phyloP scores from a whole-genome alignment of 2,888 invertebrate species.

The Leptinotarsa juncta region DNA sequence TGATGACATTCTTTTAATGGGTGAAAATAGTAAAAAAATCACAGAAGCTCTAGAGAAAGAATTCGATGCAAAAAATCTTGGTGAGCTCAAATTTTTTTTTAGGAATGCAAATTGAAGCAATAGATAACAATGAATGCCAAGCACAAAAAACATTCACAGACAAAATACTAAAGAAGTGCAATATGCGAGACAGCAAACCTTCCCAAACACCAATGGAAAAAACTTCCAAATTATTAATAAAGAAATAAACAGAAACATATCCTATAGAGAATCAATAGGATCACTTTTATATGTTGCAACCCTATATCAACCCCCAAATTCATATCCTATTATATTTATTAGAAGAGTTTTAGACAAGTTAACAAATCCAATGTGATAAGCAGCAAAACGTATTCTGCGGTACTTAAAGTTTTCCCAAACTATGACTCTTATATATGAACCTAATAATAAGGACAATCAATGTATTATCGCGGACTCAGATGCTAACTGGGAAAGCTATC shows the following conservation, averaged over 20 bases:
- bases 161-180: conserved; percentile 40
- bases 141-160: conserved; percentile 28
- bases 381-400: conserved; percentile 37
- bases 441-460: not conserved
- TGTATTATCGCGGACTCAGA: not conserved
- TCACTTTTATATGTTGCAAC: conserved; percentile 38
- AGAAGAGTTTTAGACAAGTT: conserved; percentile 42
- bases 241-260: conserved; percentile 31
- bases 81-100: conserved; percentile 33
- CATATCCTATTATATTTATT: conserved; percentile 22
- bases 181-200: conserved; percentile 40
- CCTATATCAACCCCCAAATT: conserved; percentile 39
- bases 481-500: not conserved
- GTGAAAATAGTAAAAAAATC: conserved; percentile 8
- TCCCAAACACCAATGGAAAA: conserved; percentile 41
- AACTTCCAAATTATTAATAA: conserved; percentile 32
- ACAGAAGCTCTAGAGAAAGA: conserved; percentile 20
- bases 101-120: conserved; percentile 30
- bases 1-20: conserved; percentile 14
- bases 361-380: conserved; percentile 34
- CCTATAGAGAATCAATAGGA: conserved; percentile 40
- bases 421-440: not conserved
- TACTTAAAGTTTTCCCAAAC: conserved; percentile 15
- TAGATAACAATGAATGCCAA: conserved; percentile 13
- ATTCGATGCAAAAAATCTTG: conserved; percentile 39